Evolutionary conservation across 2,113 vertebrate genomes (phyloP), one percentile per base, ranked within the genome.

Genomic region (Corythornis cristatus): DNA sequence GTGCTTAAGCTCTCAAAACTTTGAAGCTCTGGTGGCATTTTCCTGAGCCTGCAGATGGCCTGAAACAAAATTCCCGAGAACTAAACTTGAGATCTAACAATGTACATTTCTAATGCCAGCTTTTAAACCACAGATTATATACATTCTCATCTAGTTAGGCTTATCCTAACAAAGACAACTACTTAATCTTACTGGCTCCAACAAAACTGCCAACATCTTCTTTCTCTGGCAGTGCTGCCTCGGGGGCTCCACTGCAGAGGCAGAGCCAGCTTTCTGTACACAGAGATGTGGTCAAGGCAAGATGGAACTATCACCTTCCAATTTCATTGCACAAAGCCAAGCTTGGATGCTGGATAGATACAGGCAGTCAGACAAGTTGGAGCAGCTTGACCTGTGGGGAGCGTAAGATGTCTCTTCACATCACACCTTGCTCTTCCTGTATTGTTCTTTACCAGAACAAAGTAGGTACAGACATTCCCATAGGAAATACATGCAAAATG

Each of bases 331-430:
- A 90, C 64, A 88, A 94, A 95, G 46, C 72, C 46, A 83, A 68
- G 51, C 64, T 62, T 51, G 92, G 75, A 73, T 93, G 62, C 79
- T 1, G 23, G 75, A 48, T 58, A 94, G 95, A 96, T 95, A 90
- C 16, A 94, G 91, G 89, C 89, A 88, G 96, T 87, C 87, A 71
- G 91, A 96, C 95, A 29, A 93, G 94, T 91, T 53, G 76, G 91
- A 96, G 96, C 95, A 86, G 93, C 95, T 87, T 96, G 88, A 91
- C 96, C 88, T 91, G 95, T 91, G 90, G 92, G 78, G 64, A 96
- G 86, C 43, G 15, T 19, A 51, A 54, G 40, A 48, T 78, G 86
- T 78, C 50, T 94, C 92, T 75, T 83, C 70, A 45, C 88, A 96
- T 90, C 93, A 90, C 86, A 90, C 87, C 92, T 80, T 92, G 76